Conservation (phyloP, 2,113 vertebrate species). For the Neolamprologus brichardi region DNA sequence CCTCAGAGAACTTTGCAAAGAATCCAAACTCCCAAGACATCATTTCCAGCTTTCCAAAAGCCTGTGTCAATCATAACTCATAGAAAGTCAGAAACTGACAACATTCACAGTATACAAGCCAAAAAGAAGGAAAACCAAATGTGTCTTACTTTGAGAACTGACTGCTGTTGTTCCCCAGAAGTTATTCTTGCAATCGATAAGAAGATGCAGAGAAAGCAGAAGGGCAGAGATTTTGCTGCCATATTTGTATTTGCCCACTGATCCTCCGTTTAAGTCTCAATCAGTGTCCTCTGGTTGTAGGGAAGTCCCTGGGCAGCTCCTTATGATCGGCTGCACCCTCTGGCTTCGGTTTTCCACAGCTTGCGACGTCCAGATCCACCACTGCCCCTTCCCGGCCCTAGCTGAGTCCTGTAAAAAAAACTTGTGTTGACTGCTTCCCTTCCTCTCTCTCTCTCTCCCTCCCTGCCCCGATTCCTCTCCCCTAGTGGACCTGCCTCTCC, state of each 20-base stretch:
- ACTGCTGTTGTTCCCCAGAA: slow-evolving; percentile 43
- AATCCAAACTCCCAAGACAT: background rate
- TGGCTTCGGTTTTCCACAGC: slow-evolving; percentile 30
- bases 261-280: background rate
- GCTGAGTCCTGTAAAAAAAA: slow-evolving; percentile 57
- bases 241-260: slow-evolving; percentile 44
- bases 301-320: slow-evolving; percentile 22
- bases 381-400: slow-evolving; percentile 18
- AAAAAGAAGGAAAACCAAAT: background rate
- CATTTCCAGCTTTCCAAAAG: background rate
- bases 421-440: slow-evolving; percentile 60
- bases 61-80: background rate
- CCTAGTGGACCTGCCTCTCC: slow-evolving; percentile 43
- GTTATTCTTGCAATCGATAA: slow-evolving; percentile 20
- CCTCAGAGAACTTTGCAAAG: background rate
- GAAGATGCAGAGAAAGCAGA: slow-evolving; percentile 56
- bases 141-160: slow-evolving; percentile 48
- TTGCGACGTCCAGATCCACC: slow-evolving; percentile 51
- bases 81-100: background rate
- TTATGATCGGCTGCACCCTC: slow-evolving; percentile 4
- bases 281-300: slow-evolving; percentile 28
- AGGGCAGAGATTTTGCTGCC: slow-evolving; percentile 44
- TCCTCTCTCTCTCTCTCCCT: slow-evolving; percentile 26
- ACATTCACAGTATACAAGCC: background rate
- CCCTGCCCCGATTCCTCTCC: slow-evolving; percentile 33